Base-by-base conservation (phyloP, 2,113 vertebrate genomes). In the Myodes glareolus region DNA sequence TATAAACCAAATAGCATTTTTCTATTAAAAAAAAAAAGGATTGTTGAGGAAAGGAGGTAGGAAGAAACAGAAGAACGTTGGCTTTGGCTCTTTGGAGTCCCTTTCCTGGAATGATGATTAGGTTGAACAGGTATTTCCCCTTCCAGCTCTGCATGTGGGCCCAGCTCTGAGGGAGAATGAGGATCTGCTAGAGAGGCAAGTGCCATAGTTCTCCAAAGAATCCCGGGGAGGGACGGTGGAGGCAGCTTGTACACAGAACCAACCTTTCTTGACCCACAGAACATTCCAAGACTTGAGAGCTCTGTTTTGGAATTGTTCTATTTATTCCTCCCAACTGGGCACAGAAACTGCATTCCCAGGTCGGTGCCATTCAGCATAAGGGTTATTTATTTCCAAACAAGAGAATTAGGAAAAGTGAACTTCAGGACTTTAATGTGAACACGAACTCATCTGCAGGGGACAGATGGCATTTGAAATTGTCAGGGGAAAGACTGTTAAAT, bases 301-400 rank as follows among this genome's bases (percentile, higher is more conserved):
- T 97, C 27, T 5, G 3, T 92, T 95, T 92, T 87, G 94, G 84
- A 97, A 92, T 81, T 97, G 95, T 91, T 87, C n/a, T 76, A 86
- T 92, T 97, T 96, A 90, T 94, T 95, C 77, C 78, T 94, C 82
- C 76, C 84, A 90, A 42, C 1, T 97, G 93, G 80, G 93, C 93
- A 85, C 97, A 92, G 84, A 92, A 93, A 98, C 90, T 61, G 89
- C 92, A 96, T 97, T 98, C 84, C 93, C 90, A 91, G 92, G 85
- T 78, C 70, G 76, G 77, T 58, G 80, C 80, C 86, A 93, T 94
- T 81, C 52, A 90, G 95, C 95, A 92, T 88, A 97, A 96, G 97
- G 84, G 65, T 96, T 97, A 98, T 98, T 97, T 97, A 97, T 98
- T 98, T 98, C 94, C 96, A 94, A 96, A 98, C 97, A 98, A 98